These are phyloP conservation scores for Mythimna ferrago DNA, from an alignment of 2,888 invertebrate species.

Conservation along the genomic window DNA sequence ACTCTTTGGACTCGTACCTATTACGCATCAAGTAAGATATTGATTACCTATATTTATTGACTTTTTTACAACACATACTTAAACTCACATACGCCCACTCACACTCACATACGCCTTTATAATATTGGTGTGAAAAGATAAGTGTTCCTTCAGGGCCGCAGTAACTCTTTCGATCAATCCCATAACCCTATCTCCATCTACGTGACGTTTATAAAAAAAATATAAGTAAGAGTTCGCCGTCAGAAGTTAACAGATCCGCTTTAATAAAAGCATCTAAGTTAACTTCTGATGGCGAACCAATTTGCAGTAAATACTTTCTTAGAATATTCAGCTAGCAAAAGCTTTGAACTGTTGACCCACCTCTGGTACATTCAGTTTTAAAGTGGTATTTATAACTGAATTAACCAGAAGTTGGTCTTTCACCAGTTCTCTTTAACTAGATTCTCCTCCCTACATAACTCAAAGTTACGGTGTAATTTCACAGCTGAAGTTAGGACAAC, in stretches of 20 bases:
- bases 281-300: background rate
- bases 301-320: background rate
- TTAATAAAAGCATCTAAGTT: background rate
- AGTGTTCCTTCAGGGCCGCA: too few relatives aligned
- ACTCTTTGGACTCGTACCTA: constrained; percentile 97
- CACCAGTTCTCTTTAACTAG: constrained; percentile 5
- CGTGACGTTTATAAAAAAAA: too few relatives aligned
- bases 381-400: background rate
- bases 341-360: background rate
- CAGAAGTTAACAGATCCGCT: too few relatives aligned
- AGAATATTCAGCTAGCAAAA: background rate
- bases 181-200: too few relatives aligned
- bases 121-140: too few relatives aligned
- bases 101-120: too few relatives aligned
- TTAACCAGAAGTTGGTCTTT: background rate
- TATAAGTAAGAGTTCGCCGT: too few relatives aligned
- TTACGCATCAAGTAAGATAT: constrained; percentile 95
- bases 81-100: too few relatives aligned
- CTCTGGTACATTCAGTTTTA: constrained; percentile 1
- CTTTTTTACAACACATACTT: too few relatives aligned
- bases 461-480: constrained; percentile 49
- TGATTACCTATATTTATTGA: too few relatives aligned
- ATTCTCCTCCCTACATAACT: constrained; percentile 29
- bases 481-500: constrained; percentile 43
- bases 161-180: too few relatives aligned